Evolutionary conservation across 2,888 invertebrate genomes (phyloP), one percentile per base, ranked within the genome.

Genomic region (Julus scanicus): DNA sequence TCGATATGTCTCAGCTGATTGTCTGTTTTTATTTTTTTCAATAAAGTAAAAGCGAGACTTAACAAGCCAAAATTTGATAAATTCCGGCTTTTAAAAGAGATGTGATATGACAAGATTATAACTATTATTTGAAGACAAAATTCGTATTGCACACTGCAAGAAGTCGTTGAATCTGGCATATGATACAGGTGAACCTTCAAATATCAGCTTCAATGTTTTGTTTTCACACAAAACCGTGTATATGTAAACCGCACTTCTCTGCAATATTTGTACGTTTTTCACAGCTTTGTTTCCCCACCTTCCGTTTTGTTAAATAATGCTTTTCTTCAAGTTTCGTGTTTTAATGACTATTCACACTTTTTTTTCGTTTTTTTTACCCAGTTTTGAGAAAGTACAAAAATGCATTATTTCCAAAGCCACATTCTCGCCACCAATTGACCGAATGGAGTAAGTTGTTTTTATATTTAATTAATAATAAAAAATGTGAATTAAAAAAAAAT

Each of bases 391-490:
- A 29, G 71, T 29, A 71, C 29, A 29, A 29, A 71, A n/a, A 29
- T 5, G 29, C 11, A 29, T 71, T 29, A 29, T 29, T 71, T 71
- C 29, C n/a, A n/a, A 71, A 29, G 71, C n/a, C 29, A 71, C 29
- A 29, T 29, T 71, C 71, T 71, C 29, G 29, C 71, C n/a, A 29
- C 29, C 29, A 71, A 71, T 29, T 71, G 71, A 71, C 71, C 20
- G 71, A 71, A 71, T 71, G 71, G 71, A 71, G 71, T 9, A 71
- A 71, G 71, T 71, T 71, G 71, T 71, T 71, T 71, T 71, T 29
- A 71, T 71, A 71, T 71, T 71, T 71, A 71, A 71, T 71, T 71
- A 63, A 63, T 63, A 63, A 63, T 63, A 63, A 63, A 63, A 63
- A 63, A n/a, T 63, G 63, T 63, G 63, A 63, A 63, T 63, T 9